Conservation (phyloP, 2,113 vertebrate genomes). For the Danio rerio region DNA sequence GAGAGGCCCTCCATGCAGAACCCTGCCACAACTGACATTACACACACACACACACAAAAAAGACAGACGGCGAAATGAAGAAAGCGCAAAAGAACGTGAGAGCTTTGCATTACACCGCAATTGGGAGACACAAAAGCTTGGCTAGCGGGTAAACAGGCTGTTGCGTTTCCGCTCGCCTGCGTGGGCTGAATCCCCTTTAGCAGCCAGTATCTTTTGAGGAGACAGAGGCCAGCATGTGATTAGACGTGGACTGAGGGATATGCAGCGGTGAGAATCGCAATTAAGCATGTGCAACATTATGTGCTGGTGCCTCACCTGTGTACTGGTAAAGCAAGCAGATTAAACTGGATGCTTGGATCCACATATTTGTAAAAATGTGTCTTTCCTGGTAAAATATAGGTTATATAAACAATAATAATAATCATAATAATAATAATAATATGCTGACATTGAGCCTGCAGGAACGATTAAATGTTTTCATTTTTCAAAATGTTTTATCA, state of each 20-base stretch:
- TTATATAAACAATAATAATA: too few relatives aligned
- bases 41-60: conserved; percentile 17
- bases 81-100: conserved; percentile 33
- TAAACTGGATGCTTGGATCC: neutral
- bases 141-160: conserved; percentile 70
- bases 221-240: conserved; percentile 77
- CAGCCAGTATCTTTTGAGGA: conserved; percentile 64
- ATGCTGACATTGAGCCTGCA: too few relatives aligned
- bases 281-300: neutral
- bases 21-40: conserved; percentile 5
- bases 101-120: conserved; percentile 46
- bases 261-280: neutral
- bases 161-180: conserved; percentile 70
- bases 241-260: conserved; percentile 59
- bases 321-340: neutral
- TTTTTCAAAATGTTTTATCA: too few relatives aligned
- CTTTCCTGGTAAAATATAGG: too few relatives aligned
- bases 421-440: too few relatives aligned
- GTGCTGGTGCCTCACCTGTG: neutral
- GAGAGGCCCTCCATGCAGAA: conserved; percentile 66
- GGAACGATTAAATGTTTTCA: too few relatives aligned
- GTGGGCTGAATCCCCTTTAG: conserved; percentile 65
- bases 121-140: conserved; percentile 62
- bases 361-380: too few relatives aligned
- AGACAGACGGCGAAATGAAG: conserved; percentile 53